Evolutionary conservation across 1,140 invertebrate species (phyloP), one percentile per base, ranked within the genome.

Genomic region (Macrobrachium nipponense): DNA sequence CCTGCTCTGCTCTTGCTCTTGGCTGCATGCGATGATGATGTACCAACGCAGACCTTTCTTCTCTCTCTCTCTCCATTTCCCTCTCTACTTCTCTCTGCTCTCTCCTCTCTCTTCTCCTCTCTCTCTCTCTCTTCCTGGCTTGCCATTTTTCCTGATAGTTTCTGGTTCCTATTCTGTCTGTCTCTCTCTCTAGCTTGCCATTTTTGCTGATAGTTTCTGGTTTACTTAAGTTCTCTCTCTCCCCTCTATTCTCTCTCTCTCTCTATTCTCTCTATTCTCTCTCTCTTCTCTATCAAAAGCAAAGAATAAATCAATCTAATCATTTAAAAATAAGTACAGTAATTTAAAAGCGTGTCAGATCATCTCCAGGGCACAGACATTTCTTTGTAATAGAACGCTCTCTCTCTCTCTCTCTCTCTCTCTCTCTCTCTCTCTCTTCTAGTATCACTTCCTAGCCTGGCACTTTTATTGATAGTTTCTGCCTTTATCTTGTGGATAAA

Each of bases 51-150:
- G 58, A n/a, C 20, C 36, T 51, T 27, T 51, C 17, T 8, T 44
- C 64, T 12, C 17, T 17, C 64, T 23, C 43, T 76, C 73, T 61
- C 77, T 61, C 77, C 36, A n/a, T 61, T 18, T 62, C 77, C 64
- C 77, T 79, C 77, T 61, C 77, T 79, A 60, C 64, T 60, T 79
- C 77, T 79, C 77, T 79, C 77, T 79, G 60, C 64, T 60, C 64
- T 60, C 64, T 60, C 64, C 77, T 79, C 77, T 79, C 77, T 79
- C 77, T 79, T 58, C 61, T 58, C 61, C 77, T 64, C 77, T 79
- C 77, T 79, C 77, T 79, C 77, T 61, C 60, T 79, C 77, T 23
- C 61, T 79, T 58, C 7, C 77, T 79, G 23, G 36, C 51, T 51
- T 51, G 51, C 3, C 5, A 10, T 51, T 51, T 51, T 51, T 51